These are phyloP conservation scores for Phytoseiulus persimilis DNA, from an alignment of 2,888 invertebrate genomes.

Conservation along the genomic window DNA sequence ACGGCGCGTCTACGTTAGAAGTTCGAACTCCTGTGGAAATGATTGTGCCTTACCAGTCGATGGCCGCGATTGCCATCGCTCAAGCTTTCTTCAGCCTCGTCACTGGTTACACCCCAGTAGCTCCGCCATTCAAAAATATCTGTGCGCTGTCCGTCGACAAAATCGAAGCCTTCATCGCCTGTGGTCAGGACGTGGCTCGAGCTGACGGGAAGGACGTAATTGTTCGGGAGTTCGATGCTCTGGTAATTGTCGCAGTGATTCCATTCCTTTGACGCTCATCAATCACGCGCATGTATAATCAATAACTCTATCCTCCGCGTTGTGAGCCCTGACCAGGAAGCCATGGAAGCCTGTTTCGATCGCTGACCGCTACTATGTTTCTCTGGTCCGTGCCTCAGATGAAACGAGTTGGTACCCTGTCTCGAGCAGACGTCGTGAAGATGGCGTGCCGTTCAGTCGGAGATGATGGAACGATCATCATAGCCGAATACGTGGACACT, in stretches of 20 bases:
- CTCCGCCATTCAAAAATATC: not conserved
- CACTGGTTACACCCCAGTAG: not conserved
- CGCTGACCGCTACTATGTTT: not conserved
- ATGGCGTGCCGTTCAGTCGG: conserved; percentile 17
- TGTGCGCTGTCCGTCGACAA: not conserved
- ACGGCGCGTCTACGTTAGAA: not conserved
- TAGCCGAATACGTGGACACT: not conserved
- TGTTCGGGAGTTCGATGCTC: not conserved
- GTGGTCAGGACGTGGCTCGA: not conserved
- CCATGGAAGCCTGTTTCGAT: not conserved
- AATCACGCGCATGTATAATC: too few species aligned
- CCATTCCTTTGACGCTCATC: too few species aligned
- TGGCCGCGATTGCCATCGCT: not conserved
- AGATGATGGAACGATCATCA: not conserved
- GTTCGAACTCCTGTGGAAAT: not conserved
- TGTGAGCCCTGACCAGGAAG: not conserved
- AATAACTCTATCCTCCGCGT: not conserved
- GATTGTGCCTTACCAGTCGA: not conserved
- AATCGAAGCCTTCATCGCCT: not conserved
- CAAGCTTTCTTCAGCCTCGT: not conserved
- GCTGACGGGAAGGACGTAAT: not conserved
- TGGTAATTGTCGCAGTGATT: not conserved
- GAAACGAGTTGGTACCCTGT: not conserved
- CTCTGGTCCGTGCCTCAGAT: not conserved
- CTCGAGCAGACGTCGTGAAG: not conserved